phyloP scores from a whole-genome alignment of 2,888 invertebrate species.

The Ceriagrion tenellum region DNA sequence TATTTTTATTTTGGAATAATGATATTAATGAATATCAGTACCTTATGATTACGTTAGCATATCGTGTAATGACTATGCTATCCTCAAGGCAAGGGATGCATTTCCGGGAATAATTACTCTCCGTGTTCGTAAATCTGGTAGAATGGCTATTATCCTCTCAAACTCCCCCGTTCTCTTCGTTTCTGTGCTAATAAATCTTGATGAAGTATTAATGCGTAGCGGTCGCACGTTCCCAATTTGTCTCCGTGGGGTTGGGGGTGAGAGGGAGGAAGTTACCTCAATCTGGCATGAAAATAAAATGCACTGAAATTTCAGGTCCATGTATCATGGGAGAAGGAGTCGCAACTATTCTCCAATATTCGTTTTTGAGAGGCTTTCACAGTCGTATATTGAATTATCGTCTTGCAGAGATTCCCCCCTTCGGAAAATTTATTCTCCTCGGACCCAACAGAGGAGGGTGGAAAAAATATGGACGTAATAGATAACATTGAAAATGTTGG shows the following conservation, averaged over 20 bases:
- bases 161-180: not conserved
- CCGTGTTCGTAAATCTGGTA: not conserved
- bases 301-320: not conserved
- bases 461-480: no score
- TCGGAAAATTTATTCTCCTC: no score
- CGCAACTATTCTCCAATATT: not conserved
- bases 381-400: not conserved
- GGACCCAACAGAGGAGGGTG: no score
- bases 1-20: no score
- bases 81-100: no score
- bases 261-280: not conserved
- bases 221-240: not conserved
- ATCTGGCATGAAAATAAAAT: not conserved
- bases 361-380: not conserved
- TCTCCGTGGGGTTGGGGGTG: not conserved
- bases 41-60: no score
- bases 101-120: not conserved
- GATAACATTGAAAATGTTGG: no score
- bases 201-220: not conserved
- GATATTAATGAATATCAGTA: no score
- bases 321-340: not conserved
- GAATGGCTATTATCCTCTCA: not conserved
- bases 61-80: no score
- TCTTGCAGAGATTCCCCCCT: not conserved
- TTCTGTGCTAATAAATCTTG: not conserved